Percentiles rank a stretch among this genome's conserved stretches.
Evolutionary conservation across 2,888 invertebrate species (phyloP).

Genomic region (Cephus spinipes): DNA sequence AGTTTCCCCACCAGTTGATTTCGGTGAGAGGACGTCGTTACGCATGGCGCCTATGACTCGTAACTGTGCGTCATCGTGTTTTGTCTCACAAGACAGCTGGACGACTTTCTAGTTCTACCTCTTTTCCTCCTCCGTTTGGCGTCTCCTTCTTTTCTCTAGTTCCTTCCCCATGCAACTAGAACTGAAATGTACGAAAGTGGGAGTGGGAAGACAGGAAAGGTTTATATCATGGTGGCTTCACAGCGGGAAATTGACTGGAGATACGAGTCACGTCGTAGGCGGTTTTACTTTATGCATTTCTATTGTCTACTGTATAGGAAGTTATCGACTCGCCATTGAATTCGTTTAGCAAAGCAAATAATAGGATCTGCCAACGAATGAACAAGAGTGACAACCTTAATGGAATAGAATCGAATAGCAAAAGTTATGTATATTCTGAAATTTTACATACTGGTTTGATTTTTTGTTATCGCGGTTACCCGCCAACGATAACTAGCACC

Average conservation of each 20-base stretch:
- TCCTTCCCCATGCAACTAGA: neutral
- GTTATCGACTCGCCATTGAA: neutral
- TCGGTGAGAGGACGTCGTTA: neutral
- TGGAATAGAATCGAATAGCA: neutral
- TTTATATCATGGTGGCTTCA: neutral
- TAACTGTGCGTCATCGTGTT: neutral
- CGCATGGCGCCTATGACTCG: neutral
- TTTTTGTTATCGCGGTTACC: neutral
- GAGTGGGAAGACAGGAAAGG: neutral
- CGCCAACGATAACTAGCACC: neutral
- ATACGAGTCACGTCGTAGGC: neutral
- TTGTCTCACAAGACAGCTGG: slow-evolving; percentile 2
- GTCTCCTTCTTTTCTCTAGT: neutral
- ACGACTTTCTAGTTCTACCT: neutral
- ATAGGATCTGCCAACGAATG: neutral
- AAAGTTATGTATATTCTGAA: neutral
- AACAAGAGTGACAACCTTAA: neutral
- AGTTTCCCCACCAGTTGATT: neutral
- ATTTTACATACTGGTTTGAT: neutral
- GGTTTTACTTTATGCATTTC: neutral
- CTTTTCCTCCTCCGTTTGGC: neutral
- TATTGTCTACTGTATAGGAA: neutral
- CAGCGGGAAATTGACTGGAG: neutral
- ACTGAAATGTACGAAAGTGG: too few species aligned
- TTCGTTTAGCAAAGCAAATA: neutral